Base-by-base conservation (phyloP, 2,797 vertebrate species). In the Oreochromis mossambicus region DNA sequence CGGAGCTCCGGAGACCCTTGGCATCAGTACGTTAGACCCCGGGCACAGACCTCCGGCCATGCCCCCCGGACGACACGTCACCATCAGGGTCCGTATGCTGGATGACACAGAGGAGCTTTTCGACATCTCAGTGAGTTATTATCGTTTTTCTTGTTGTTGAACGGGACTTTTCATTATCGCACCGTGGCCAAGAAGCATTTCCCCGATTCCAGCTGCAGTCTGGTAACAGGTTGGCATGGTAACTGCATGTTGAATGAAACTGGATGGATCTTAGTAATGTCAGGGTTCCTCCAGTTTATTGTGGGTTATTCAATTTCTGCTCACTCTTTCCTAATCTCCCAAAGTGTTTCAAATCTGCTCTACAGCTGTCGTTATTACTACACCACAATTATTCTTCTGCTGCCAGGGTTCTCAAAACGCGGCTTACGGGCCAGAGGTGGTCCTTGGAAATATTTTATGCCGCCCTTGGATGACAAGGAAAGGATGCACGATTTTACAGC, bases 11-110 rank as follows among this genome's bases (percentile, higher is more conserved):
- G 98, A 99, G 91, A 98, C 97, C 76, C 96, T 97, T 91, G 98
- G 98, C 89, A 97, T 99, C 96, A 99, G 99, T 91, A 99, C 99
- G 7, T 93, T 99, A 96, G 99, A 98, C 93, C 97, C 98, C 1
- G 97, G 97, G 50, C 97, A 97, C 94, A 98, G 97, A 89, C 96
- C 95, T 1, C 98, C 98, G 1, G 78, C 94, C 38, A 98, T 97
- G 84, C 97, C 98, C 83, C 95, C 98, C 0, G 99, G 99, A 80
- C 97, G 98, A 38, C 97, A 97, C 2, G 80, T 98, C 91, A 96
- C 97, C 90, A 92, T 99, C 95, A 97, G 97, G 92, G 97, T 99
- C 92, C 97, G 97, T 83, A 97, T 99, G 97, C 92, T 99, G 96
- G 98, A 99, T 73, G 98, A 99, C 92, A 97, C 97, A 0, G 98